Evolutionary conservation across 2,797 vertebrate genomes (phyloP).

Genomic region (Cyclura pinguis): DNA sequence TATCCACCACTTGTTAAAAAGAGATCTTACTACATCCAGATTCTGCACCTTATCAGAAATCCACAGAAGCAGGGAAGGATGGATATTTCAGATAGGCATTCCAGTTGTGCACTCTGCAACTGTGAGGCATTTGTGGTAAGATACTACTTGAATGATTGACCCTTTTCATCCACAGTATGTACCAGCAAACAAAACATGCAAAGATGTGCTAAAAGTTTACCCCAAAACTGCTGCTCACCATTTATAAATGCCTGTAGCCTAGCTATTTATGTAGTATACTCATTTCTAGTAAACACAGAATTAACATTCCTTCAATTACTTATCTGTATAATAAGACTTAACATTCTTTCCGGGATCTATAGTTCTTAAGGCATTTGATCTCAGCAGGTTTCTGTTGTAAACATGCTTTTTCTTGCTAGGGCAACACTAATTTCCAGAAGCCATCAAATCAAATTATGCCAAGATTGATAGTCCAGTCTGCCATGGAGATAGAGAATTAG

Average conservation of each 20-base stretch:
- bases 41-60: background rate
- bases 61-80: background rate
- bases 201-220: conserved; percentile 16
- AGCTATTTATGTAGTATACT: conserved; percentile 40
- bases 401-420: conserved; percentile 72
- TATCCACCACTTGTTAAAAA: background rate
- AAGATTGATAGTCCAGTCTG: conserved; percentile 60
- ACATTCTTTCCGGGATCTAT: conserved; percentile 77
- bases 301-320: conserved; percentile 74
- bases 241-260: conserved; percentile 34
- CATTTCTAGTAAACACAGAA: conserved; percentile 63
- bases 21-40: background rate
- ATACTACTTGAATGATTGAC: background rate
- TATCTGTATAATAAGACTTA: conserved; percentile 73
- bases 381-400: conserved; percentile 66
- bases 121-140: background rate
- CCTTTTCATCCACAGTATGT: background rate
- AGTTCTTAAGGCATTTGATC: conserved; percentile 69
- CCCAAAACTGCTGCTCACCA: conserved; percentile 39
- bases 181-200: background rate
- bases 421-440: conserved; percentile 67
- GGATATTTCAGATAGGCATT: background rate
- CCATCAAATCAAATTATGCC: conserved; percentile 63
- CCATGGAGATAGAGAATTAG: conserved; percentile 59
- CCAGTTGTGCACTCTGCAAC: background rate